Evolutionary conservation across 2,888 invertebrate species (phyloP), one percentile per base, ranked within the genome.

Genomic region (Scaptomyza parva): DNA sequence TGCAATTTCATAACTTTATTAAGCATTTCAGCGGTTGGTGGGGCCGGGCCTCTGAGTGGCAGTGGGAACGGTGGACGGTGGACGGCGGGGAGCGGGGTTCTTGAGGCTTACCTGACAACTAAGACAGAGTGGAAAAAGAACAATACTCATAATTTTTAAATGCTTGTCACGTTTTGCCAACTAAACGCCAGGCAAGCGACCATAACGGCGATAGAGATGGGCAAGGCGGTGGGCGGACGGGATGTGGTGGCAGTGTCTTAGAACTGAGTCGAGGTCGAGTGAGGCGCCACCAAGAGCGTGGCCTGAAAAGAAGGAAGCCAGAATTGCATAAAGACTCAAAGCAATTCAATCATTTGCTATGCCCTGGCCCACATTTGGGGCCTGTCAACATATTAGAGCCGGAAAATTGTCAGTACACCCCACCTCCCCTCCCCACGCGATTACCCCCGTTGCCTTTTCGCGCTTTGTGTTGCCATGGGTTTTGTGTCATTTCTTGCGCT

Each of bases 1-100:
- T 78, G 70, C 79, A 78, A 88, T 88, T 88, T 83, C 83, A 88
- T 83, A 88, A 87, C 86, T 86, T 69, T 70, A 77, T 77, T 83
- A 82, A 75, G 64, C 59, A 28, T n/a, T n/a, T n/a, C n/a, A n/a
- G n/a, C n/a, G n/a, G n/a, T n/a, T n/a, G n/a, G n/a, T n/a, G n/a
- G n/a, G n/a, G n/a, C n/a, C n/a, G n/a, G n/a, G 9, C 26, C 22
- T 3, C 5, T 22, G 2, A 22, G 22, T 1, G 26, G 26, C 26
- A 26, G 24, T 24, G 24, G 24, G 24, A 24, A 24, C 6, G n/a
- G n/a, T n/a, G n/a, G n/a, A n/a, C n/a, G n/a, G n/a, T n/a, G n/a
- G n/a, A n/a, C n/a, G n/a, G n/a, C n/a, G n/a, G n/a, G n/a, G n/a
- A n/a, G n/a, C n/a, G n/a, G n/a, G n/a, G n/a, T n/a, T n/a, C n/a